Percentiles rank a stretch among this genome's conserved stretches.
Conservation (phyloP, 2,797 vertebrate genomes). For the Hemitrygon akajei region DNA sequence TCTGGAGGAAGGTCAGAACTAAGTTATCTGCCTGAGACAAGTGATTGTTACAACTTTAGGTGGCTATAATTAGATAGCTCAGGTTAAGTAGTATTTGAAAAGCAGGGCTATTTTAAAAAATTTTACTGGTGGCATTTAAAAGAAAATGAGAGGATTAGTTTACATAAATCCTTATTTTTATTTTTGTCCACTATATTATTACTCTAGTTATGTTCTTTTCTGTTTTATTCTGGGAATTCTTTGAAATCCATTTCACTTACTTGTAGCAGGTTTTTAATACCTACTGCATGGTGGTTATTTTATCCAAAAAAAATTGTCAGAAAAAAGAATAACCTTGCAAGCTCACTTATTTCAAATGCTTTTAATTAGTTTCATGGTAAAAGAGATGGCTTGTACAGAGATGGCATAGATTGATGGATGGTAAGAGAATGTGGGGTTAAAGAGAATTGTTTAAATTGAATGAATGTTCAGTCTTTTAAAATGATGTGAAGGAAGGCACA, state of each 20-base stretch:
- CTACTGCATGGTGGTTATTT: too few relatives aligned
- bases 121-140: neutral
- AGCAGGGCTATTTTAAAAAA: neutral
- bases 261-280: neutral
- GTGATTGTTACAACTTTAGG: neutral
- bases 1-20: neutral
- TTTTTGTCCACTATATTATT: neutral
- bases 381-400: neutral
- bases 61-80: neutral
- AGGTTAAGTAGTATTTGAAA: constrained; percentile 10
- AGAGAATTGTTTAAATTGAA: neutral
- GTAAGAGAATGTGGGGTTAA: neutral
- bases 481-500: too few relatives aligned
- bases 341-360: too few relatives aligned
- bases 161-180: neutral
- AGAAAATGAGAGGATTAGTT: neutral
- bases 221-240: neutral
- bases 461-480: neutral
- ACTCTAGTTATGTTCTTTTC: neutral
- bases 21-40: neutral
- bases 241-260: neutral
- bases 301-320: neutral
- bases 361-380: neutral
- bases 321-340: too few relatives aligned
- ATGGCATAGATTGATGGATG: neutral